These are phyloP conservation scores for Eudyptes chrysolophus DNA, from an alignment of 2,113 vertebrate species.

Conservation along the genomic window DNA sequence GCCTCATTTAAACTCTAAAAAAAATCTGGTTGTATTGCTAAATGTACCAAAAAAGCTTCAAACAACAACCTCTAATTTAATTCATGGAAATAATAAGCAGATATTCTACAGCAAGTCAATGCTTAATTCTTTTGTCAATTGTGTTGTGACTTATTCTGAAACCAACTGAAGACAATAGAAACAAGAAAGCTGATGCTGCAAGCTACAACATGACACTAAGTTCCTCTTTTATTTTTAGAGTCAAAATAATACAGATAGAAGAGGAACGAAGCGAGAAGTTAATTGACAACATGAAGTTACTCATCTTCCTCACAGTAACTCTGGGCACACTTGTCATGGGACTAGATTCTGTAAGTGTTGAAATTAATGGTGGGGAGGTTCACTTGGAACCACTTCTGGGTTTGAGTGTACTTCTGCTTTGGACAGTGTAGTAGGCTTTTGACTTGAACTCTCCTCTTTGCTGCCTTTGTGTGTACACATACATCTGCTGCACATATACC, in stretches of 20 bases:
- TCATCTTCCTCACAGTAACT: not conserved
- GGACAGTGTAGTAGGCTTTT: not conserved
- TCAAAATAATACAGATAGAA: not conserved
- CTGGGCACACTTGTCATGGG: not conserved
- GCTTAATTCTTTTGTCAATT: not conserved
- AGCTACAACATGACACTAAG: not conserved
- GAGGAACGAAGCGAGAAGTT: not conserved
- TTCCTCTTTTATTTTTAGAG: constrained; percentile 42
- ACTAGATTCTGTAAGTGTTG: constrained; percentile 52
- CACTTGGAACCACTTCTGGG: not conserved
- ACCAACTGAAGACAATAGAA: not conserved
- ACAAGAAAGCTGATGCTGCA: not conserved
- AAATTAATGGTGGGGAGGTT: not conserved
- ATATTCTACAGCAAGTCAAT: not conserved
- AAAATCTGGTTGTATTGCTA: not conserved
- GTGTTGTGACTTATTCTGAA: not conserved
- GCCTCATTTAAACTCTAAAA: not conserved
- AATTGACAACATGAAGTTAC: constrained; percentile 44
- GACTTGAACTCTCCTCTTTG: not conserved
- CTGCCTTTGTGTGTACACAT: not conserved
- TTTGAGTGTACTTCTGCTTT: not conserved
- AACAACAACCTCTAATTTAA: not conserved
- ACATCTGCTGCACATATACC: not conserved
- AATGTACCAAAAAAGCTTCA: not conserved
- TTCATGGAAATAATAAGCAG: not conserved